phyloP scores from a whole-genome alignment of 1,140 invertebrate genomes.

The Ridgeia piscesae region DNA sequence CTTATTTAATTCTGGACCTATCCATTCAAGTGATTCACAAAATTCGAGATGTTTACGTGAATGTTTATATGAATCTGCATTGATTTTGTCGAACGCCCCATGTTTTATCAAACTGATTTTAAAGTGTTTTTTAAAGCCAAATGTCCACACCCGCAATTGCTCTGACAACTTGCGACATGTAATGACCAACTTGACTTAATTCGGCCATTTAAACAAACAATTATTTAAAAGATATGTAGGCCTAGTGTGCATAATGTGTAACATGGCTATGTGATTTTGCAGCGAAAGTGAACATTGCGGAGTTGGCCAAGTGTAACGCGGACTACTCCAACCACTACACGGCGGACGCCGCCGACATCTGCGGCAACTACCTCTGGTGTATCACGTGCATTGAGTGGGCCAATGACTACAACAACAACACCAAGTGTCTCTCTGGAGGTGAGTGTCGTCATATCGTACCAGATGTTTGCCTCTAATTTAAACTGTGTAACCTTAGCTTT shows the following conservation, averaged over 20 bases:
- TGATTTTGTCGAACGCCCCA: no score
- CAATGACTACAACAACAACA: not conserved
- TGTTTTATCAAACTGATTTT: no score
- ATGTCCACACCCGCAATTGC: no score
- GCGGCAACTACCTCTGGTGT: not conserved
- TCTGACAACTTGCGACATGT: no score
- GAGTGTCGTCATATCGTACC: not conserved
- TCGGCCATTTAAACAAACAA: no score
- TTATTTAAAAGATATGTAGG: no score
- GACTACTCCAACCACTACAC: not conserved
- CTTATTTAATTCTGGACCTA: no score
- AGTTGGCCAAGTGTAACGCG: not conserved
- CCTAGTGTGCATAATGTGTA: not conserved
- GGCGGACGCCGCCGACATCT: not conserved
- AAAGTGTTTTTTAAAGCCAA: no score
- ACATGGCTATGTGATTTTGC: not conserved
- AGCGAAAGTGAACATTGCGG: not conserved
- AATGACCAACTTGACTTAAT: no score
- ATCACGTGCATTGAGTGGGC: not conserved
- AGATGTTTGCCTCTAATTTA: not conserved
- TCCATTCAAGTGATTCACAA: no score
- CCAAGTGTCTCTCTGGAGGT: not conserved
- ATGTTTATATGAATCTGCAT: no score
- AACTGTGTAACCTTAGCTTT: not conserved
- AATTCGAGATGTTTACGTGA: no score